Base-by-base conservation (phyloP, 2,888 invertebrate species). In the Flexamia atlantica region DNA sequence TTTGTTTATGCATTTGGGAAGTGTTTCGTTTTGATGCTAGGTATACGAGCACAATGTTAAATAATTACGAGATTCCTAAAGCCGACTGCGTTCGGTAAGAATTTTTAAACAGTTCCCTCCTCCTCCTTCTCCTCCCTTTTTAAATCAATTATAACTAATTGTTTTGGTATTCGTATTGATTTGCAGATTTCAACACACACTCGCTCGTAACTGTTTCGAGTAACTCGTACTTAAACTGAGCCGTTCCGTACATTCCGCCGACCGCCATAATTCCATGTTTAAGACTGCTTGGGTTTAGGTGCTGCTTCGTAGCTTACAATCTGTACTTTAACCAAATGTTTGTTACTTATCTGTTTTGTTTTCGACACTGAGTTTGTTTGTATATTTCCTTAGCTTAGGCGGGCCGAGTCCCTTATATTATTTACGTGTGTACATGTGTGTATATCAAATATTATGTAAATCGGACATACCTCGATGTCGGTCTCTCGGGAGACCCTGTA, bases 371-470 rank as follows among this genome's bases (percentile, higher is more conserved):
- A 81, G 64, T 76, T 76, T 76, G 82, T 83, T 83, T 83, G 82
- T 83, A 83, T 17, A 83, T 83, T 82, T 72, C 68, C 53, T 79
- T 53, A 53, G 57, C 76, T 76, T 76, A 50, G 50, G 76, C 40
- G 76, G 76, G 50, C 46, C 76, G 76, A 40, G 76, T 46, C 74
- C 83, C 57, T 57, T 74, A 57, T 72, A 74, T 83, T 57, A 50
- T 83, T 74, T 72, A 74, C 81, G 84, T 84, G 84, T 84, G 84
- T 72, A 81, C 57, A 83, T 81, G 72, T 81, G 72, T 84, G 84
- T 72, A 81, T 40, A 84, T 84, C 79, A 53, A 79, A 79, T 79
- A 79, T 57, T 57, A 53, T 79, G 79, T 79, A 79, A 53, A 79
- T 79, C 36, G 79, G 53, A 32, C 57, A 79, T 23, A 57, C 32